Evolutionary conservation across 1,140 invertebrate genomes (phyloP), one percentile per base, ranked within the genome.

Genomic region (Lutraria rhynchaena): DNA sequence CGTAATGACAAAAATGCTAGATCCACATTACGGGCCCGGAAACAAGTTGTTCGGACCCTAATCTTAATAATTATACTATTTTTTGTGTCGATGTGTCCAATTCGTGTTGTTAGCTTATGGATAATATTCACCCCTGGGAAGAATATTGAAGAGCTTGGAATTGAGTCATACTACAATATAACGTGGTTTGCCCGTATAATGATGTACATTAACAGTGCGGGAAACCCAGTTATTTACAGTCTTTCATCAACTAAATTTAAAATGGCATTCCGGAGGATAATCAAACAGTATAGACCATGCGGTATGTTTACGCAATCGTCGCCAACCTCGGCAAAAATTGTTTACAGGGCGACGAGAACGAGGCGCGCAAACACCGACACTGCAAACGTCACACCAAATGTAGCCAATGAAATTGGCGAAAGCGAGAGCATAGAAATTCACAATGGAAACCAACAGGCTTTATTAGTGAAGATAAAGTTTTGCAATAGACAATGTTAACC

Each of bases 31-130:
- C 11, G 33, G 5, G 29, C 67, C 19, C 37, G 86, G n/a, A 83
- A 69, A 58, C 69, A 37, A 88, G 94, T 95, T 27, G 96, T 98
- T 11, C 89, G 96, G 27, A 98, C 98, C 96, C 92, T 98, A 22
- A 96, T 95, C 7, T 96, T 96, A 1, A 97, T 98, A 0, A 97
- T 98, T 0, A 88, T 96, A 19, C 96, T 96, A 15, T 98, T 98
- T 92, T 98, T 98, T 91, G 92, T 97, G 37, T 98, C 97, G 89
- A 93, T 98, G 31, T 91, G 98, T 49, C 97, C 97, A 5, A 97
- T 98, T 89, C 94, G 96, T 49, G 94, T 96, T 3, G 93, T 98
- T 22, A 97, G 96, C 0, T 91, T 98, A 46, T 87, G 84, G 83
- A 15, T 65, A 17, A 57, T 89, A 11, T 89, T 97, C 24, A 94